These are phyloP conservation scores for Pampus argenteus DNA, from an alignment of 2,797 vertebrate genomes.

Conservation along the genomic window DNA sequence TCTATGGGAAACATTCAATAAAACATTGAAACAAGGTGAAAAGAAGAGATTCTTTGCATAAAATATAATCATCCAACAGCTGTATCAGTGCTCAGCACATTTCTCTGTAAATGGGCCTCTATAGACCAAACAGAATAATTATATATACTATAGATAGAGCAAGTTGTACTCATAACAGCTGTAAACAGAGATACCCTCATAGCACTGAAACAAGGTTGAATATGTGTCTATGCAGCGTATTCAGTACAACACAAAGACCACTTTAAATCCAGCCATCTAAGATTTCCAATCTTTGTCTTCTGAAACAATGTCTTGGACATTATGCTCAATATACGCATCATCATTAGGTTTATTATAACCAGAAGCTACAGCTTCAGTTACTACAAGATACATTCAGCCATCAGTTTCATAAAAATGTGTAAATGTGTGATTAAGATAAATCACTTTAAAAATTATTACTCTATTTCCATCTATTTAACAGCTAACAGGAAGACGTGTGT, in stretches of 20 bases:
- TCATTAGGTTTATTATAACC: neutral
- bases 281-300: neutral
- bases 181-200: constrained; percentile 5
- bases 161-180: constrained; percentile 18
- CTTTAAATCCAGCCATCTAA: neutral
- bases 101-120: constrained; percentile 2
- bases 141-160: constrained; percentile 17
- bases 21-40: neutral
- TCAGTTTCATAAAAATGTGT: too few species aligned
- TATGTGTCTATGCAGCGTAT: neutral
- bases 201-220: neutral
- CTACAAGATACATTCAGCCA: neutral
- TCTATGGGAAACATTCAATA: neutral
- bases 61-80: neutral
- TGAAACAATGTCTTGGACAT: neutral
- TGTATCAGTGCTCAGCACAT: constrained; percentile 6
- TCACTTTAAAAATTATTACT: neutral
- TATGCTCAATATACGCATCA: neutral
- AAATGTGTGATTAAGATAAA: too few species aligned
- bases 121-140: constrained; percentile 29
- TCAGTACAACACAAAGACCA: neutral
- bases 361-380: neutral
- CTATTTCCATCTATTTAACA: constrained; percentile 7
- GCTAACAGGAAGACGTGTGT: neutral
- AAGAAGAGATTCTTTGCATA: neutral